Conservation (phyloP, 1,140 invertebrate species). For the Trichonephila inaurata region DNA sequence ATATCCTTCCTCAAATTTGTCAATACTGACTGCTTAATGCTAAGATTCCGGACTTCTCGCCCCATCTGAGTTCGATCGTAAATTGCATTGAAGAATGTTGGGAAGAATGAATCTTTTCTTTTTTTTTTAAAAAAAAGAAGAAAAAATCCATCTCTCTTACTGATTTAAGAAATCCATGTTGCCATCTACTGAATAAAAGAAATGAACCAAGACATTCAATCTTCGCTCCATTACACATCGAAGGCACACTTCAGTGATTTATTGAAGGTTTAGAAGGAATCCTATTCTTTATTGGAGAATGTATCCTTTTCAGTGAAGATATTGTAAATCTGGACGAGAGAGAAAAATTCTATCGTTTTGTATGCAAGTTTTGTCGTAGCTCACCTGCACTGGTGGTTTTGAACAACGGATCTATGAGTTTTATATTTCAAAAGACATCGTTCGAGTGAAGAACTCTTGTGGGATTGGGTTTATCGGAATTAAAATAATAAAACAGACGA, state of each 20-base stretch:
- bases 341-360: neutral
- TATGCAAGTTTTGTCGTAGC: neutral
- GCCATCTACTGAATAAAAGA: neutral
- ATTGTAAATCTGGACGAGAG: neutral
- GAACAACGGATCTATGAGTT: no score
- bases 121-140: no score
- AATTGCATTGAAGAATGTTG: no score
- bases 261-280: neutral
- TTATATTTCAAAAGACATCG: no score
- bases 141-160: neutral
- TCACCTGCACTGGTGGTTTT: neutral
- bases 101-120: no score
- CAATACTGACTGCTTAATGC: no score
- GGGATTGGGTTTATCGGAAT: no score
- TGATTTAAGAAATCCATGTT: slow-evolving; percentile 15
- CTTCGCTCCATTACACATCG: neutral
- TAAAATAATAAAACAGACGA: no score
- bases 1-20: no score
- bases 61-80: no score
- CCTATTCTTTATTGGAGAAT: neutral
- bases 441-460: no score
- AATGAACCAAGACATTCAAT: slow-evolving; percentile 13
- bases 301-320: neutral
- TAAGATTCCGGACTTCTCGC: no score
- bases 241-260: neutral